Evolutionary conservation across 1,140 invertebrate species (phyloP).

Genomic region (Stenopsyche tienmushanensis): DNA sequence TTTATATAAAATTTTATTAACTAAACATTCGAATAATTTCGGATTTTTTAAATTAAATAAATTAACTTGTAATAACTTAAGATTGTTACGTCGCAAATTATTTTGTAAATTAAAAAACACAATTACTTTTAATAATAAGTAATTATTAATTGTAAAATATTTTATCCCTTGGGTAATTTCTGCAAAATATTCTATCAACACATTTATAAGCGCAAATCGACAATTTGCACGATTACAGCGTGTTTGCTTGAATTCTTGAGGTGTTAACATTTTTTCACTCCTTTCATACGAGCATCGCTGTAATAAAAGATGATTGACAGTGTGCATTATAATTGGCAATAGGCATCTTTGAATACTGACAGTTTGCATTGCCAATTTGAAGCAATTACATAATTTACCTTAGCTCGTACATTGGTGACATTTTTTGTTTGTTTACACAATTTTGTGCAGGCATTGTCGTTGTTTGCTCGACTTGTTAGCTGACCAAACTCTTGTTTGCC

Average conservation of each 20-base stretch:
- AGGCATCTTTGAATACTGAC: slow-evolving; percentile 10
- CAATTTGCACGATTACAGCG: background rate
- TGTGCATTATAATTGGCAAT: slow-evolving; percentile 25
- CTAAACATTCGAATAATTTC: too few species aligned
- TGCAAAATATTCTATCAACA: too few species aligned
- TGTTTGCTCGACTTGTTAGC: slow-evolving; percentile 26
- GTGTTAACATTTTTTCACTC: background rate
- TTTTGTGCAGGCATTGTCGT: slow-evolving; percentile 30
- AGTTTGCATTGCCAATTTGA: slow-evolving; percentile 18
- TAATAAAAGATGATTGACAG: slow-evolving; percentile 32
- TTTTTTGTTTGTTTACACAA: slow-evolving; percentile 27
- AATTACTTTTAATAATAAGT: too few species aligned
- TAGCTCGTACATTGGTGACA: slow-evolving; percentile 22
- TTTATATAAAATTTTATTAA: too few species aligned
- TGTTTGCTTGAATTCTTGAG: background rate
- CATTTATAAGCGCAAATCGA: too few species aligned
- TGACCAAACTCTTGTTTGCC: slow-evolving; percentile 29
- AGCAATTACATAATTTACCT: slow-evolving; percentile 29
- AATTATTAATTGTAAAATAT: too few species aligned
- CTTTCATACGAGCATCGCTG: too few species aligned
- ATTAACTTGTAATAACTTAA: too few species aligned
- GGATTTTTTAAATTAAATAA: too few species aligned
- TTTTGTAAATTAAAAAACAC: too few species aligned
- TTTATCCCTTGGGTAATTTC: too few species aligned
- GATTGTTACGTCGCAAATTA: too few species aligned